Conservation (phyloP, 64 coral and sea anemone genomes). For the Astreopora myriophthalma region DNA sequence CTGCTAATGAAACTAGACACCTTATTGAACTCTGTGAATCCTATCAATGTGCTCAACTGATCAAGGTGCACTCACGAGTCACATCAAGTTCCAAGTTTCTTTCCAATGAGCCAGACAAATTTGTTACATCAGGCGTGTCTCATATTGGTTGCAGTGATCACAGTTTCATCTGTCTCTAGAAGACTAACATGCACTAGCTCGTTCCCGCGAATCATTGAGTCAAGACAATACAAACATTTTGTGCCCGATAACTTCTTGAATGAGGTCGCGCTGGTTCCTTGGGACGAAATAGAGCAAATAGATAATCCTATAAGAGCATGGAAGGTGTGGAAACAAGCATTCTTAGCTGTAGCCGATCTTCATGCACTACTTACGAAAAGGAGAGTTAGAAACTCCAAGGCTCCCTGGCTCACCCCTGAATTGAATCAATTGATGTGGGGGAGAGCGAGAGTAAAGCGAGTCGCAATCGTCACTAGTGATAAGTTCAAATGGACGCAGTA, state of each 20-base stretch:
- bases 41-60: not conserved
- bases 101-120: not conserved
- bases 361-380: too few relatives aligned
- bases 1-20: conserved; percentile 17
- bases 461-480: conserved; percentile 35
- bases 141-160: conserved; percentile 1
- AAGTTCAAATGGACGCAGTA: conserved; percentile 41
- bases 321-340: conserved; percentile 21
- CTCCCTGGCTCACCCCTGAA: conserved; percentile 11
- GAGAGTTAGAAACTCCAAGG: too few relatives aligned
- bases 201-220: not conserved
- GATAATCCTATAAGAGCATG: conserved; percentile 32
- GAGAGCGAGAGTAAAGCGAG: conserved; percentile 13
- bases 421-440: conserved; percentile 27
- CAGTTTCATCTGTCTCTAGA: not conserved
- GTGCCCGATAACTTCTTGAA: not conserved
- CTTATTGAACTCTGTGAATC: conserved; percentile 20
- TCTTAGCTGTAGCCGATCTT: not conserved
- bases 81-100: too few relatives aligned
- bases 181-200: not conserved
- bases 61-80: not conserved
- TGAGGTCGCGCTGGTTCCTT: not conserved
- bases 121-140: not conserved
- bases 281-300: not conserved
- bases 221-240: conserved; percentile 31